phyloP scores from a whole-genome alignment of 2,888 invertebrate species.

The Catocala nupta region DNA sequence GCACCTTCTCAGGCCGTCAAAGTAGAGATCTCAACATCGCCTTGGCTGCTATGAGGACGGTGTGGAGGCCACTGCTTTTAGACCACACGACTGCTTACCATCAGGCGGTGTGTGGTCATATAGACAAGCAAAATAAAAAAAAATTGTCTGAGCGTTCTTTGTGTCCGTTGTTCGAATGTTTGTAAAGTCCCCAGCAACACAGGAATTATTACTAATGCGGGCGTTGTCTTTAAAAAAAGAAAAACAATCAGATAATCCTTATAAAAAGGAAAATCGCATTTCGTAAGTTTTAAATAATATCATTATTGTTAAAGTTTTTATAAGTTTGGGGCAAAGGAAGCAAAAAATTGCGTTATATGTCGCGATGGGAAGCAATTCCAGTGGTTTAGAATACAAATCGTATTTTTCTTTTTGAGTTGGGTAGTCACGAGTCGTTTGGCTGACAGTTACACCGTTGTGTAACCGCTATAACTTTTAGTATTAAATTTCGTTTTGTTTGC shows the following conservation, averaged over 20 bases:
- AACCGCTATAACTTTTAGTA: neutral
- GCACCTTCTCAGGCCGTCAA: too few species aligned
- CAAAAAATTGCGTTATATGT: slow-evolving; percentile 52
- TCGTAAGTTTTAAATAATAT: slow-evolving; percentile 54
- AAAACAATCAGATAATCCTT: slow-evolving; percentile 46
- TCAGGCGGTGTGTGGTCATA: too few species aligned
- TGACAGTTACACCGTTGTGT: slow-evolving; percentile 35
- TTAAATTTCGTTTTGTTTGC: neutral
- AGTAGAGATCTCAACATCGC: too few species aligned
- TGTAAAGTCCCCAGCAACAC: slow-evolving; percentile 4
- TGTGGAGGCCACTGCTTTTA: too few species aligned
- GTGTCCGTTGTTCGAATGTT: too few species aligned
- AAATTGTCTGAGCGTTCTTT: too few species aligned
- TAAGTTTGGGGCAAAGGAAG: slow-evolving; percentile 44
- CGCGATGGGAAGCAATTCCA: slow-evolving; percentile 39
- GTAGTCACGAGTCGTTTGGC: slow-evolving; percentile 29
- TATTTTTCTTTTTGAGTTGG: slow-evolving; percentile 32
- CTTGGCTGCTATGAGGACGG: too few species aligned
- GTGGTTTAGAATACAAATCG: slow-evolving; percentile 48
- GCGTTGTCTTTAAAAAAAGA: slow-evolving; percentile 17
- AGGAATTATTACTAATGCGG: slow-evolving; percentile 33
- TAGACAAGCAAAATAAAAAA: too few species aligned
- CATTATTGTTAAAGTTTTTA: slow-evolving; percentile 54
- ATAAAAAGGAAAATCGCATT: slow-evolving; percentile 39
- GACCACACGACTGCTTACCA: too few species aligned